A percentile compares a stretch with the other conserved stretches of the same genome.
These are phyloP conservation scores for Emmelina monodactyla DNA, from an alignment of 2,888 invertebrate genomes.

Conservation along the genomic window DNA sequence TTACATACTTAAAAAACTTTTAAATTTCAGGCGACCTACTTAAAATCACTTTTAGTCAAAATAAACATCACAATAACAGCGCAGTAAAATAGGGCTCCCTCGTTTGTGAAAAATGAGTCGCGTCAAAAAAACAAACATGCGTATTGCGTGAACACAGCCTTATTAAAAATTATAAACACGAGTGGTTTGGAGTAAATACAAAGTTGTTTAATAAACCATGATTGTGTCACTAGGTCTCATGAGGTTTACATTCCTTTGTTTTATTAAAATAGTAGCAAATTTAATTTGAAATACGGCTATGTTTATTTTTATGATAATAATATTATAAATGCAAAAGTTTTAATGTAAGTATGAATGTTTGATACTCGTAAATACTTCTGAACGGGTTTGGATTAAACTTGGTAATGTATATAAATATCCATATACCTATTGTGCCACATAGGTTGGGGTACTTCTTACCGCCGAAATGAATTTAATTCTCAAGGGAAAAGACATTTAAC, in stretches of 20 bases:
- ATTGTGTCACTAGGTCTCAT: conserved; percentile 1
- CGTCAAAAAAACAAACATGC: neutral
- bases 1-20: neutral
- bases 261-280: neutral
- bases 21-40: neutral
- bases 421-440: too few relatives aligned
- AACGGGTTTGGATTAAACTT: too few relatives aligned
- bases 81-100: neutral
- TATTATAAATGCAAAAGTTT: too few relatives aligned
- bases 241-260: neutral
- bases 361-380: too few relatives aligned
- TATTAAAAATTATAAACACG: neutral
- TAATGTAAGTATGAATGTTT: too few relatives aligned
- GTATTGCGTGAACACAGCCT: neutral
- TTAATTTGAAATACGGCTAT: neutral
- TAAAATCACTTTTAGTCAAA: neutral
- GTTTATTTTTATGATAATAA: neutral
- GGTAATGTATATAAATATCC: too few relatives aligned
- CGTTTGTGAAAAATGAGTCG: neutral
- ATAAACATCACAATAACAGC: neutral
- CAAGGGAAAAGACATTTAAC: too few relatives aligned
- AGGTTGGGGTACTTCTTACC: too few relatives aligned
- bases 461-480: too few relatives aligned
- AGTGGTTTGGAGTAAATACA: neutral
- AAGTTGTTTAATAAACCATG: neutral